phyloP scores from a whole-genome alignment of 2,113 vertebrate genomes.

The Campylomormyrus tamandua region DNA sequence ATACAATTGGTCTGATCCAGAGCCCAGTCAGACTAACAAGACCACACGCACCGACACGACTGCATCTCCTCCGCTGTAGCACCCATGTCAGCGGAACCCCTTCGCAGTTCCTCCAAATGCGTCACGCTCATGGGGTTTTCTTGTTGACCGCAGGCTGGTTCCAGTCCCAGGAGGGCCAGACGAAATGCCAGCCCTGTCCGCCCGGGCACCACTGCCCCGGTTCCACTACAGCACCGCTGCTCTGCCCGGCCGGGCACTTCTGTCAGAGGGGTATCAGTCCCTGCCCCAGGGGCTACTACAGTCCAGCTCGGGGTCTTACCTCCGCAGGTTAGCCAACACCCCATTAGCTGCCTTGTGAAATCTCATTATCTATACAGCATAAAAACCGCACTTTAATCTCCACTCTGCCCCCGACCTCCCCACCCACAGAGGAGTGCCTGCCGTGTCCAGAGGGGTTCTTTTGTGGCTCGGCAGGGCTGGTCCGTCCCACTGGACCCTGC shows the following conservation, averaged over 20 bases:
- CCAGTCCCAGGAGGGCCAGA: slow-evolving; percentile 59
- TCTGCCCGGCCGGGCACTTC: slow-evolving; percentile 58
- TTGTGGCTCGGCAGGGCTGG: slow-evolving; percentile 62
- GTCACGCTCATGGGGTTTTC: background rate
- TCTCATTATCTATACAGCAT: background rate
- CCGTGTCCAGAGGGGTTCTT: slow-evolving; percentile 59
- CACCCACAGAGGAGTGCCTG: slow-evolving; percentile 57
- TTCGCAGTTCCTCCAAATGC: background rate
- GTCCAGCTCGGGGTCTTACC: slow-evolving; percentile 47
- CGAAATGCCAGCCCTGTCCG: slow-evolving; percentile 60
- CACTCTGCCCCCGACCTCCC: slow-evolving; percentile 20
- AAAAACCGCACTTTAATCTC: background rate
- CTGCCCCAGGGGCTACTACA: slow-evolving; percentile 66
- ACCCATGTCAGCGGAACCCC: background rate
- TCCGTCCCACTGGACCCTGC: slow-evolving; percentile 61
- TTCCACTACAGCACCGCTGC: slow-evolving; percentile 44
- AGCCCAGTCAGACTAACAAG: background rate
- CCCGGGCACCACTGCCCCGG: slow-evolving; percentile 57
- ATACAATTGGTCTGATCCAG: background rate
- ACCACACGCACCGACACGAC: background rate
- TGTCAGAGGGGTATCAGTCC: slow-evolving; percentile 53
- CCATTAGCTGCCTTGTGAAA: background rate
- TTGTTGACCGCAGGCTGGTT: slow-evolving; percentile 53
- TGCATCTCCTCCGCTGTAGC: background rate
- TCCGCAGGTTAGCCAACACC: slow-evolving; percentile 46